Evolutionary conservation across 2,797 vertebrate species (phyloP).

Genomic region (Passerculus sandwichensis): DNA sequence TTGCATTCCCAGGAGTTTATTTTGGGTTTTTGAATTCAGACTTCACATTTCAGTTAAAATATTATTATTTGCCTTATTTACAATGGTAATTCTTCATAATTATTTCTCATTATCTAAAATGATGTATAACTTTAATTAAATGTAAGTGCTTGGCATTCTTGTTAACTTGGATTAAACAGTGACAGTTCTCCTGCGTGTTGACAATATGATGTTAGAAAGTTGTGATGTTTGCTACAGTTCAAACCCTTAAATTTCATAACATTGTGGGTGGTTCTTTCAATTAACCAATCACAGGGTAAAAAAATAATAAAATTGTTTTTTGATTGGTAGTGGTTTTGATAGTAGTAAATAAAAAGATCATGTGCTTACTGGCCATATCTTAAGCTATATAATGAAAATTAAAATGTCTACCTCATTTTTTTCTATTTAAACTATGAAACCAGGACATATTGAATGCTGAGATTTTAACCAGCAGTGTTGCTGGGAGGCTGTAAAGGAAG

Average conservation of each 20-base stretch:
- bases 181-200: constrained; percentile 6
- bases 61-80: constrained; percentile 69
- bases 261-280: background rate
- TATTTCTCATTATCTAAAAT: constrained; percentile 79
- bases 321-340: background rate
- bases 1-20: constrained; percentile 64
- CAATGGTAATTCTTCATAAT: constrained; percentile 75
- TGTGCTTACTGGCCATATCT: background rate
- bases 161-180: constrained; percentile 69
- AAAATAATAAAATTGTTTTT: background rate
- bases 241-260: background rate
- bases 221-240: background rate
- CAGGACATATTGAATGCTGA: constrained; percentile 11
- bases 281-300: background rate
- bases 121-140: constrained; percentile 82
- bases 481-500: constrained; percentile 64
- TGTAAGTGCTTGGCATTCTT: constrained; percentile 71
- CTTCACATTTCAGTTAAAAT: constrained; percentile 68
- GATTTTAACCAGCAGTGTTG: constrained; percentile 53
- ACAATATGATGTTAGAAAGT: background rate
- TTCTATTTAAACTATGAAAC: background rate
- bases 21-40: constrained; percentile 69
- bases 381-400: constrained; percentile 36
- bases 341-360: background rate
- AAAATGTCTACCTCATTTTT: background rate